Evolutionary conservation across 2,888 invertebrate genomes (phyloP), one percentile per base, ranked within the genome.

Genomic region (Clivina fossor): DNA sequence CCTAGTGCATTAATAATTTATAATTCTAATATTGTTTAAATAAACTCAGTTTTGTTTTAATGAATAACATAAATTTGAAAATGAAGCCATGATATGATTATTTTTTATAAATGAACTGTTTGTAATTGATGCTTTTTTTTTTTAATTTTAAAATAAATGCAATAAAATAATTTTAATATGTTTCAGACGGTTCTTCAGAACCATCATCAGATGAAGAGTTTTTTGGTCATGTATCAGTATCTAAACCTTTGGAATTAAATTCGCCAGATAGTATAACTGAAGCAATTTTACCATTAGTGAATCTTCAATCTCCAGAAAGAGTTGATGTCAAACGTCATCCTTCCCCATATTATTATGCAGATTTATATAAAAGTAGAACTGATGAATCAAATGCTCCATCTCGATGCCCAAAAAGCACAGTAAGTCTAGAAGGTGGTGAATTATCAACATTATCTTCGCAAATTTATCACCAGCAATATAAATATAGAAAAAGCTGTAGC

Each of bases 281-380:
- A 68, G 78, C 77, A 60, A 64, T 67, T 41, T 60, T 68, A 16
- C 68, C 69, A 2, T 61, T 75, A 57, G 72, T 78, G 47, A 75
- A 77, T 32, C 63, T 78, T 61, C 76, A 77, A 54, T 77, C 77
- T 7, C 77, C 77, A 7, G 74, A 69, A 72, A 82, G 81, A 74
- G 76, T 61, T 72, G 80, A 81, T 69, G 58, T 63, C 33, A 79
- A 78, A 69, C 79, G 88, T 26, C 88, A 89, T 68, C 88, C 88
- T 8, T 90, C 89, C 54, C 89, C 90, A 1, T 90, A 90, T 69
- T 90, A 90, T 66, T 90, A 90, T 81, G 87, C 88, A 1, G 90
- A 90, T 68, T 73, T 90, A 48, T 84, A 87, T 58, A 81, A 82
- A 64, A 71, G 72, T 49, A 68, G 68, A 66, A 63, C 66, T 8